Evolutionary conservation across 2,113 vertebrate genomes (phyloP).

Genomic region (Cathartes aura): DNA sequence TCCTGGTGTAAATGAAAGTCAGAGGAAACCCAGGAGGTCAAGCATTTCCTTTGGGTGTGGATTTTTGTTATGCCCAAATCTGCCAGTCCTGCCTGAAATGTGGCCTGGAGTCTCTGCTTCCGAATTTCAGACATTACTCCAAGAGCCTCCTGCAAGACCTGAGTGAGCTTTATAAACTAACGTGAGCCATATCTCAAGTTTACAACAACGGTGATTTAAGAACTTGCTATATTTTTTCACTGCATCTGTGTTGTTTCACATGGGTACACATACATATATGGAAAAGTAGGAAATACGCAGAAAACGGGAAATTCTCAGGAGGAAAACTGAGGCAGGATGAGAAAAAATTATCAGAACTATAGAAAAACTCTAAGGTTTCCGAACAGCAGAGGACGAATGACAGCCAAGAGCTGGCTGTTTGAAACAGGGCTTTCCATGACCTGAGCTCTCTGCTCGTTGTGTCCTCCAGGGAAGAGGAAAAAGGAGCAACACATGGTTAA

Average conservation of each 20-base stretch:
- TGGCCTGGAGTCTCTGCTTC: neutral
- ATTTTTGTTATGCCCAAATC: neutral
- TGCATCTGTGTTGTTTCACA: neutral
- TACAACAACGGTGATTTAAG: accelerated
- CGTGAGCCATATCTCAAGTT: neutral
- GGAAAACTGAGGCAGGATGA: neutral
- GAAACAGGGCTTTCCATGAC: neutral
- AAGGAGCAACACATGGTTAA: neutral
- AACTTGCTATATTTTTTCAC: neutral
- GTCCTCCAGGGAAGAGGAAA: neutral
- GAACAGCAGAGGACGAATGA: neutral
- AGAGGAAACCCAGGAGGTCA: neutral
- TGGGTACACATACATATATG: accelerated
- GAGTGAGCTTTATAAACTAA: neutral
- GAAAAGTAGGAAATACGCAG: neutral
- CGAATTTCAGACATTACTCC: accelerated
- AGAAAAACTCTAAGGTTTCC: neutral
- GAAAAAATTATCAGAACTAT: neutral
- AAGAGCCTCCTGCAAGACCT: neutral
- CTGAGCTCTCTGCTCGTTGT: neutral
- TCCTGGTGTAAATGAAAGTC: accelerated
- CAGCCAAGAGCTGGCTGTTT: neutral
- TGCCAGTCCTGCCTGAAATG: neutral
- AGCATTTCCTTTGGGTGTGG: neutral
- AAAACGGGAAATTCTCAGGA: neutral